These are phyloP conservation scores for Rhegmatorhina hoffmannsi DNA, from an alignment of 2,113 vertebrate genomes.

Conservation along the genomic window DNA sequence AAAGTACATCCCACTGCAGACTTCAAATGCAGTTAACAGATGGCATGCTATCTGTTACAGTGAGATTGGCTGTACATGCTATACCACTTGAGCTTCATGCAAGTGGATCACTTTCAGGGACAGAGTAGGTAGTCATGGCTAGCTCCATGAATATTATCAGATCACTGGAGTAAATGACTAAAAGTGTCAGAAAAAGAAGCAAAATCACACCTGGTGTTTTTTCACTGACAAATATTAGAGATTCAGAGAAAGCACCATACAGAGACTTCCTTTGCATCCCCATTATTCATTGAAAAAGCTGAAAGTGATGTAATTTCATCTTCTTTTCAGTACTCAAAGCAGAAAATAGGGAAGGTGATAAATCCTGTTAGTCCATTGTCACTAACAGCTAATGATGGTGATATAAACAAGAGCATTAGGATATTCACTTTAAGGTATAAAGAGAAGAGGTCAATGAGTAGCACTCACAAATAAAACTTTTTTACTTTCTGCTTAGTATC, in stretches of 20 bases:
- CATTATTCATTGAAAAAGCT: neutral
- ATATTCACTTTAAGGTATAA: neutral
- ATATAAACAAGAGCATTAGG: neutral
- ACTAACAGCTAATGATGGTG: neutral
- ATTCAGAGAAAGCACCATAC: neutral
- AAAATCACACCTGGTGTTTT: neutral
- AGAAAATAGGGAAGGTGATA: neutral
- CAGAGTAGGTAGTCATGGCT: neutral
- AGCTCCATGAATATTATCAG: neutral
- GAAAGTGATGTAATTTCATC: neutral
- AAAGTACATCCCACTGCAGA: neutral
- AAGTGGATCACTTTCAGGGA: neutral
- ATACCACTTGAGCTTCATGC: neutral
- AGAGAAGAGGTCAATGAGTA: neutral
- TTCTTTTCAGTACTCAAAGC: neutral
- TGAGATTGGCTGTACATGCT: neutral
- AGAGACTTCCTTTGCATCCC: neutral
- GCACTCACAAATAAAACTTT: neutral
- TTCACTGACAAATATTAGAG: neutral
- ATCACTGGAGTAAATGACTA: neutral
- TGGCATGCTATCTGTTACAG: neutral
- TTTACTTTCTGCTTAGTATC: neutral
- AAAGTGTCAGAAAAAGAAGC: neutral
- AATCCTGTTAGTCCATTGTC: neutral
- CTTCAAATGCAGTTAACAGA: constrained; percentile 27